These are phyloP conservation scores for Ceriagrion tenellum DNA, from an alignment of 2,888 invertebrate species.

Conservation along the genomic window DNA sequence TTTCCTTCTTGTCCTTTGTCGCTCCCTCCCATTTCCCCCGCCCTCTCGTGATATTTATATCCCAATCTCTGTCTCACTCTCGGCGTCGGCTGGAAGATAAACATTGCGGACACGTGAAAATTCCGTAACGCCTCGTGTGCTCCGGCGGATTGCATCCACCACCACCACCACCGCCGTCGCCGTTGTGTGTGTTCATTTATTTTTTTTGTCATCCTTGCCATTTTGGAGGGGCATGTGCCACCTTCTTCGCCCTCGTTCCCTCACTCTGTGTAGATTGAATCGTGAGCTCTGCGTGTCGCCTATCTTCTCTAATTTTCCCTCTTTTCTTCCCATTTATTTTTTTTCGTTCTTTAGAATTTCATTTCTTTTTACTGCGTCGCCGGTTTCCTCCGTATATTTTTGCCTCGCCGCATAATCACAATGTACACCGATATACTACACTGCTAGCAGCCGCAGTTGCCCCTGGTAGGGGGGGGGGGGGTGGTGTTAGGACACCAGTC, in stretches of 20 bases:
- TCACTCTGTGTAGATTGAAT: background rate
- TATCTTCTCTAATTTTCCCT: background rate
- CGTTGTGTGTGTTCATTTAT: background rate
- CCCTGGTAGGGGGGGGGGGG: too few species aligned
- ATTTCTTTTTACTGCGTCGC: background rate
- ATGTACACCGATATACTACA: too few species aligned
- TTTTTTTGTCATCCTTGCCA: background rate
- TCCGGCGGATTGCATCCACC: background rate
- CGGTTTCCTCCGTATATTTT: background rate
- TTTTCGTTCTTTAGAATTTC: background rate
- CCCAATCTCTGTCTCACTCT: conserved; percentile 31
- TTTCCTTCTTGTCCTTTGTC: too few species aligned
- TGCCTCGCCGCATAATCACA: too few species aligned
- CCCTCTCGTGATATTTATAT: background rate
- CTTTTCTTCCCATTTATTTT: background rate
- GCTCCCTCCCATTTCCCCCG: background rate
- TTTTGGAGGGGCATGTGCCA: background rate
- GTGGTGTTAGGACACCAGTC: too few species aligned
- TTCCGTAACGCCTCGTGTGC: conserved; percentile 25
- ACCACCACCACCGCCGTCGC: too few species aligned
- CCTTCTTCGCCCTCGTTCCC: background rate
- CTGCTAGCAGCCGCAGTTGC: too few species aligned
- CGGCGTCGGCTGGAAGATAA: conserved; percentile 7
- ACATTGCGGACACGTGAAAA: conserved; percentile 39
- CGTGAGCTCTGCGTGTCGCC: background rate